Base-by-base conservation (phyloP, 2,797 vertebrate genomes). In the Tamandua tetradactyla region DNA sequence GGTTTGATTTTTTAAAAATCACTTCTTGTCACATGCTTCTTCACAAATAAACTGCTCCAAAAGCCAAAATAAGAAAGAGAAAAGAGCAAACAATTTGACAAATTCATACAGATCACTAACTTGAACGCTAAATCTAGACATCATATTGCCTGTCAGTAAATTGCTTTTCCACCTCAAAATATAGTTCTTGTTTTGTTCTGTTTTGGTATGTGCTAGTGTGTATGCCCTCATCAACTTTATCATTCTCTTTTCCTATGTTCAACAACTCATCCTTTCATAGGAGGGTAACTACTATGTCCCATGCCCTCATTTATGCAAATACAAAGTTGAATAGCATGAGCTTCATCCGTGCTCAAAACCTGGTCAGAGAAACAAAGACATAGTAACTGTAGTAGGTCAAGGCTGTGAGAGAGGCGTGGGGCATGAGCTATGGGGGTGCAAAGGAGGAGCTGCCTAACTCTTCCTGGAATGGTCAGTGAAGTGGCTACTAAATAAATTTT, bases 121-220 rank as follows among this genome's bases (percentile, higher is more conserved):
- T 71, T 5, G 10, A 62, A 89, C 55, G n/a, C 5, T 86, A 89
- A 89, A 47, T 81, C 13, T 49, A 49, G n/a, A 87, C 90, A 66
- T 76, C 32, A 85, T 15, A 52, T 64, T 27, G 8, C 9, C 25
- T 27, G 5, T 44, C 25, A 59, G 35, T 30, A 62, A 92, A 62
- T 27, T 55, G 13, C 22, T 69, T 82, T 64, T 55, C 23, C 35
- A 23, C 1, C 49, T 18, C 0, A 25, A 32, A 61, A 37, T 82
- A 35, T 42, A 71, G 25, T 72, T 76, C 61, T 61, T 30, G 35
- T 59, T 76, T 25, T 42, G 8, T 87, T 35, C 14, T 57, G 37
- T 83, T 52, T 44, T 42, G 9, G 55, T 37, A 23, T 10, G 30
- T n/a, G 2, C 5, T 30, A 15, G 17, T 40, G 3, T 62, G 11